These are phyloP conservation scores for Stenurella melanura DNA, from an alignment of 2,888 invertebrate genomes.

Conservation along the genomic window DNA sequence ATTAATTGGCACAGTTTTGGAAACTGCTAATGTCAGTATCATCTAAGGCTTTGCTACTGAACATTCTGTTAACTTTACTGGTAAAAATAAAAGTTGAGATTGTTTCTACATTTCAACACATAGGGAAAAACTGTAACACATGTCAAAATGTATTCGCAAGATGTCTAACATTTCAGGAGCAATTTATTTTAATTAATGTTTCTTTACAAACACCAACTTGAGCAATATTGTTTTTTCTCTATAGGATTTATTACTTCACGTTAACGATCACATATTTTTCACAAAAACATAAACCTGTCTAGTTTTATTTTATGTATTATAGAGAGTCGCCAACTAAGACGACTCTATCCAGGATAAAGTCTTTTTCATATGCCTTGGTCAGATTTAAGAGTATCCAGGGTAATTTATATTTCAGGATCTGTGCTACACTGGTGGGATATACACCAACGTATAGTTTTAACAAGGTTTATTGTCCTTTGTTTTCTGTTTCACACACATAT, in stretches of 20 bases:
- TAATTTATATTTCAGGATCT: neutral
- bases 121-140: neutral
- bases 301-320: neutral
- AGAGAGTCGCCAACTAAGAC: neutral
- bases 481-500: neutral
- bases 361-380: neutral
- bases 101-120: neutral
- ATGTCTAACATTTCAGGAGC: too few species aligned
- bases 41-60: neutral
- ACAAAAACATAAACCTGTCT: neutral
- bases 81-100: too few species aligned
- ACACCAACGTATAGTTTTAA: neutral
- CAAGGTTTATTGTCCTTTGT: neutral
- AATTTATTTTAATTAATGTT: neutral
- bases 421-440: neutral
- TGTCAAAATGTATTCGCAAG: too few species aligned
- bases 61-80: too few species aligned
- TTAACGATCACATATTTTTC: neutral
- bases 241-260: neutral
- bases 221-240: neutral
- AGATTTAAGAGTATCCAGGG: neutral
- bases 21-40: neutral
- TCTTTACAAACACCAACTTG: neutral
- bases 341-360: constrained; percentile 7
- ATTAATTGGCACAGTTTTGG: neutral